Percentiles rank a stretch among this genome's conserved stretches.
phyloP scores from a whole-genome alignment of 2,113 vertebrate species.

The Pandion haliaetus region DNA sequence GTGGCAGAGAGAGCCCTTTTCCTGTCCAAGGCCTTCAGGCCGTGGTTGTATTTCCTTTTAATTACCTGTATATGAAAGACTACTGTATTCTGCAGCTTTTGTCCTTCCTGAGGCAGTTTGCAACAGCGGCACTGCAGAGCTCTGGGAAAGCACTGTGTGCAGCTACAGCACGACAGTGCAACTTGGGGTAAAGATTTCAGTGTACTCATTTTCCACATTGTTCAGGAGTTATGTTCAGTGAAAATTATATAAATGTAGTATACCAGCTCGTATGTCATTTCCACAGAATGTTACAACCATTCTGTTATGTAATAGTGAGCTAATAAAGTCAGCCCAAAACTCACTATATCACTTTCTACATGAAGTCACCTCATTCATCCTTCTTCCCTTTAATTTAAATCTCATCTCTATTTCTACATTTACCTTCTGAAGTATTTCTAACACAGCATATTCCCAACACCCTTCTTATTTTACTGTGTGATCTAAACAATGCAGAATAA shows the following conservation, averaged over 20 bases:
- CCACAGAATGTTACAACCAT: constrained; percentile 54
- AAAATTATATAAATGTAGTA: constrained; percentile 63
- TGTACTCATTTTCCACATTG: constrained; percentile 13
- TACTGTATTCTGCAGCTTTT: background rate
- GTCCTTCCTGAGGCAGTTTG: background rate
- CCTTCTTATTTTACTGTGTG: constrained; percentile 51
- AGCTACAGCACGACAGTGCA: background rate
- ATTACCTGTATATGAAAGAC: background rate
- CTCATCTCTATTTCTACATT: constrained; percentile 50
- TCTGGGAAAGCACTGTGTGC: background rate
- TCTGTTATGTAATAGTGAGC: constrained; percentile 66
- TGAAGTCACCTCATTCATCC: constrained; percentile 58
- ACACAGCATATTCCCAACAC: constrained; percentile 34
- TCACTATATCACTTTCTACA: constrained; percentile 53
- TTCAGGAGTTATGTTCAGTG: constrained; percentile 66
- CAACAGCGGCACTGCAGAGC: background rate
- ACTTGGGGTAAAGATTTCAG: background rate
- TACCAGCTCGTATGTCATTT: constrained; percentile 61
- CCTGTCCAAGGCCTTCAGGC: background rate
- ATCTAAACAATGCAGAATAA: constrained; percentile 40
- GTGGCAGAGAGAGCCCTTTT: constrained; percentile 22
- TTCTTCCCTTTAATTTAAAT: constrained; percentile 58
- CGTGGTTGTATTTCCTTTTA: background rate
- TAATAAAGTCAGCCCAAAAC: constrained; percentile 65
- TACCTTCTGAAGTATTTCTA: constrained; percentile 36